Base-by-base conservation (phyloP, 2,888 invertebrate species). In the Heteromyza rotundicornis region DNA sequence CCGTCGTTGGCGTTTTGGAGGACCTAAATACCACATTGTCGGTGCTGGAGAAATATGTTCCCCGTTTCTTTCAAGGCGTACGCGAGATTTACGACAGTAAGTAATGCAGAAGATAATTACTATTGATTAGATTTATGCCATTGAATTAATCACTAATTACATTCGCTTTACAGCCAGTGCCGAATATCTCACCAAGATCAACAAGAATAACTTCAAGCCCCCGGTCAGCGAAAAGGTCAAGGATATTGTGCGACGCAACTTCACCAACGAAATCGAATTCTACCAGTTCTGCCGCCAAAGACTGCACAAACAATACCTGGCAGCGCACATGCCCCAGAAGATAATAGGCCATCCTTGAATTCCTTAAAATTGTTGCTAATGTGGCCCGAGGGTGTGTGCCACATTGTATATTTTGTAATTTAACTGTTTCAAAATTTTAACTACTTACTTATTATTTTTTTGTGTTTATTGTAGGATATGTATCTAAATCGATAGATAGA, bases 241-340 rank as follows among this genome's bases (percentile, higher is more conserved):
- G 80, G 89, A 94, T 54, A 89, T 95, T 57, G 92, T 95, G 3
- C 86, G 94, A 68, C 88, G 87, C 40, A 95, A 95, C 83, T 94
- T 95, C 80, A 94, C 94, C 0, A 87, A 91, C 60, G 95, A 95
- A 84, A 92, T 95, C 12, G 95, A 95, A 76, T 94, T 95, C 83
- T 95, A 95, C 81, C 91, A 95, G 77, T 95, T 95, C 80, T 94
- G 94, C 80, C 89, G 89, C 71, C 94, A 95, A 78, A 86, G 95
- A 74, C 85, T 95, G 17, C 90, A 95, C 76, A 87, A 89, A 79
- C 95, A 95, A 76, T 87, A 91, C 64, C 84, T 90, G 62, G 94
- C 94, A 0, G 84, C 92, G 1, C 86, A 89, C 75, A 85, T 82
- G 59, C 80, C 80, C 1, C 76, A 81, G 14, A 70, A 72, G 62